phyloP scores from a whole-genome alignment of 2,797 vertebrate genomes.

The Prionace glauca region DNA sequence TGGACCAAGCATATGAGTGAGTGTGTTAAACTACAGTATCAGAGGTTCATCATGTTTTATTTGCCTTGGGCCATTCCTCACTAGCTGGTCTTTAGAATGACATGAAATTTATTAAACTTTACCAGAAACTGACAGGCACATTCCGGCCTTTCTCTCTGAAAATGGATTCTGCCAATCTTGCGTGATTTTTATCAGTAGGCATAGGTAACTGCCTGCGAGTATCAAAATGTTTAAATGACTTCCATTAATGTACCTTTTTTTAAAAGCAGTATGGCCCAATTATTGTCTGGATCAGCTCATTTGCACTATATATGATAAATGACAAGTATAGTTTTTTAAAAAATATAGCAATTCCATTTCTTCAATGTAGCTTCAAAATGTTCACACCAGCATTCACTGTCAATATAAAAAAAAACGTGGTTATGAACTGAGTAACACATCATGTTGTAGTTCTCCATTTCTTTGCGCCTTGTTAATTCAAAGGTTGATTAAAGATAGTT shows the following conservation, averaged over 20 bases:
- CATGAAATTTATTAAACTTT: slow-evolving; percentile 54
- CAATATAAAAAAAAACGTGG: not conserved
- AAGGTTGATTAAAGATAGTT: not conserved
- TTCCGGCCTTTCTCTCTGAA: slow-evolving; percentile 46
- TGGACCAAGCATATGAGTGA: slow-evolving; percentile 41
- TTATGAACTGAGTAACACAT: not conserved
- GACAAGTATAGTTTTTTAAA: slow-evolving; percentile 44
- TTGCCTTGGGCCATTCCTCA: slow-evolving; percentile 51
- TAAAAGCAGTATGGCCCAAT: slow-evolving; percentile 41
- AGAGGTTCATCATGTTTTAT: slow-evolving; percentile 49
- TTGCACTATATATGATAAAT: slow-evolving; percentile 41
- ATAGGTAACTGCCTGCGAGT: slow-evolving; percentile 39
- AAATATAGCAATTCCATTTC: slow-evolving; percentile 32
- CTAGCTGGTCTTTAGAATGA: slow-evolving; percentile 53
- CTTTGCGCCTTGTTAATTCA: not conserved
- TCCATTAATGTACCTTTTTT: slow-evolving; percentile 41
- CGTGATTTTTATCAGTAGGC: slow-evolving; percentile 22
- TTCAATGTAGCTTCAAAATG: not conserved
- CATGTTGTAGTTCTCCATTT: not conserved
- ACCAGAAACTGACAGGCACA: slow-evolving; percentile 48
- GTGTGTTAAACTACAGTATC: slow-evolving; percentile 46
- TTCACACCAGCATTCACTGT: not conserved
- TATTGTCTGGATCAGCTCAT: slow-evolving; percentile 46
- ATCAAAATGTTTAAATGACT: slow-evolving; percentile 44
- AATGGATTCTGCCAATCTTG: slow-evolving; percentile 50